Conservation (phyloP, 2,888 invertebrate species). For the Autographa gamma region DNA sequence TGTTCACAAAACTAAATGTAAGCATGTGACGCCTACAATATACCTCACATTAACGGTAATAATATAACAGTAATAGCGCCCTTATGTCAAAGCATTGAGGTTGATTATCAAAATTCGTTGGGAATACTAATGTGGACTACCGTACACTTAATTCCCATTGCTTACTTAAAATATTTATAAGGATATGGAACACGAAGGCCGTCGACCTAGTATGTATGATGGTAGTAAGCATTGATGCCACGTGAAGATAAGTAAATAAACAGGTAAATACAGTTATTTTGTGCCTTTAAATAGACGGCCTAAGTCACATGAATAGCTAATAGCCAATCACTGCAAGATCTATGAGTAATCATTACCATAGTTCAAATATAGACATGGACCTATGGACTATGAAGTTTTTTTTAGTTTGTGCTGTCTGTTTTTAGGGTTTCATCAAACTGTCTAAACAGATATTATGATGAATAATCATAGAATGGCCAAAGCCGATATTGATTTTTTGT, state of each 20-base stretch:
- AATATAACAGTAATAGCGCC: not conserved
- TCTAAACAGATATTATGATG: not conserved
- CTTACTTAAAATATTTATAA: not conserved
- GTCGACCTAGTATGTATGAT: constrained; percentile 14
- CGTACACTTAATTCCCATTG: not conserved
- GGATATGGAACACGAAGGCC: not conserved
- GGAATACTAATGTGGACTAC: not conserved
- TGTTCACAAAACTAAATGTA: not conserved
- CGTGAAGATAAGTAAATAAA: constrained; percentile 22
- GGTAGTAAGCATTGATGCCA: constrained; percentile 15
- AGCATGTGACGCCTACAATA: not conserved
- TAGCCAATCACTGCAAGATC: constrained; percentile 12
- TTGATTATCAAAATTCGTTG: not conserved
- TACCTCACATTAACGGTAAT: not conserved
- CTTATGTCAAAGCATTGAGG: not conserved
- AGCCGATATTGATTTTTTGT: not conserved
- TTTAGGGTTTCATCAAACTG: not conserved
- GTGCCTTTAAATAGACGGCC: constrained; percentile 14
- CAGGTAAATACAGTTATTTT: constrained; percentile 34
- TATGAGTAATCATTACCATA: constrained; percentile 10
- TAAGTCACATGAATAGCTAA: constrained; percentile 27
- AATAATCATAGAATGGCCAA: no score
- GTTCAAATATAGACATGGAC: not conserved
- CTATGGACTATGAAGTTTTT: not conserved
- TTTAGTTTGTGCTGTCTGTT: not conserved